Conservation (phyloP, 1,140 invertebrate genomes). For the Hestina assimilis region DNA sequence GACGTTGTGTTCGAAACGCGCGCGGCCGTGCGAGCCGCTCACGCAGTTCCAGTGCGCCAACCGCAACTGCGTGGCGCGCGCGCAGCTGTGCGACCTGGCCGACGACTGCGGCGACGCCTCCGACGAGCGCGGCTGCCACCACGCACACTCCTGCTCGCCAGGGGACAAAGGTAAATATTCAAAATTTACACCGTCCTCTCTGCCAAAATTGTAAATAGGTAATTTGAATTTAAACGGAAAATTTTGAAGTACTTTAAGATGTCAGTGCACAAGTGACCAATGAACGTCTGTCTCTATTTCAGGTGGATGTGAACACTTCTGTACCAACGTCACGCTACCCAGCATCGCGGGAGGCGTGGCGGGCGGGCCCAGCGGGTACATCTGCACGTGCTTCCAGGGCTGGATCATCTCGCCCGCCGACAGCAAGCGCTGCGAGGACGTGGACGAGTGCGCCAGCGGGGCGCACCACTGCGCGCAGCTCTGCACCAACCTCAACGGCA, state of each 20-base stretch:
- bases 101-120: slow-evolving; percentile 92
- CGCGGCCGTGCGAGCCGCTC: slow-evolving; percentile 85
- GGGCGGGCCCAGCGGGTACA: slow-evolving; percentile 89
- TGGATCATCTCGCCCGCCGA: slow-evolving; percentile 89
- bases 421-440: slow-evolving; percentile 88
- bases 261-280: too few species aligned
- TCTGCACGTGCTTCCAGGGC: slow-evolving; percentile 92
- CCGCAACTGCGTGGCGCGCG: slow-evolving; percentile 90
- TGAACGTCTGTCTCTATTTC: slow-evolving; percentile 5
- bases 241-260: too few species aligned
- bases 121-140: slow-evolving; percentile 94
- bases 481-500: slow-evolving; percentile 95
- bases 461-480: slow-evolving; percentile 94
- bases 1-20: slow-evolving; percentile 87
- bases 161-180: slow-evolving; percentile 80
- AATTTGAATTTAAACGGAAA: too few species aligned
- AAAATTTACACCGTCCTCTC: too few species aligned
- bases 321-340: slow-evolving; percentile 87
- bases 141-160: slow-evolving; percentile 85
- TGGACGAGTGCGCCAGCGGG: slow-evolving; percentile 93
- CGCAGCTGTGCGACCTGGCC: slow-evolving; percentile 89
- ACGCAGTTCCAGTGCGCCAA: slow-evolving; percentile 94
- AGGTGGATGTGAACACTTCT: slow-evolving; percentile 96
- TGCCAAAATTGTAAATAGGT: too few species aligned
- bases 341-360: slow-evolving; percentile 81